phyloP scores from a whole-genome alignment of 1,140 invertebrate genomes.

The Colletes gigas region DNA sequence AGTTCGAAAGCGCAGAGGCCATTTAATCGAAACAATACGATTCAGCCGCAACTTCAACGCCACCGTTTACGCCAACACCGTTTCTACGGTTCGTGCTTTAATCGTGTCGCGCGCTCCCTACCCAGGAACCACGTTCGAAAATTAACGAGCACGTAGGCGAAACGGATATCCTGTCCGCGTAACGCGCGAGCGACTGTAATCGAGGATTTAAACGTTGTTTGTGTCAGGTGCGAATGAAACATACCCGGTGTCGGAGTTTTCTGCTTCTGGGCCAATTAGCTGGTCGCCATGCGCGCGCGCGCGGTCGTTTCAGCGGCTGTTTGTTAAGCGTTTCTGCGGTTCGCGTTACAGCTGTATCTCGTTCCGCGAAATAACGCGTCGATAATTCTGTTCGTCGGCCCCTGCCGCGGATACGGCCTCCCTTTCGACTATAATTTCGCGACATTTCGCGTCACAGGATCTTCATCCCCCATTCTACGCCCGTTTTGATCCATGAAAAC shows the following conservation, averaged over 20 bases:
- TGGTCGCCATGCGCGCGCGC: background rate
- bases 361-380: constrained; percentile 8
- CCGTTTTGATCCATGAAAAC: no score
- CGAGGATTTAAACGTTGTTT: constrained; percentile 50
- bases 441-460: no score
- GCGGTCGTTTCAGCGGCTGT: constrained; percentile 21
- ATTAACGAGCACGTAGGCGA: constrained; percentile 38
- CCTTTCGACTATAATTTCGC: no score
- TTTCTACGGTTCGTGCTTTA: constrained; percentile 3
- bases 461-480: no score
- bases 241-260: constrained; percentile 44
- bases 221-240: constrained; percentile 52
- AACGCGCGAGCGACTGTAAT: constrained; percentile 44
- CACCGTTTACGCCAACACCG: background rate
- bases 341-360: constrained; percentile 22
- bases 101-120: background rate
- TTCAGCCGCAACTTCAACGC: background rate
- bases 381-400: background rate
- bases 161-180: constrained; percentile 48
- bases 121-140: constrained; percentile 27
- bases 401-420: no score
- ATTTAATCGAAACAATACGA: background rate
- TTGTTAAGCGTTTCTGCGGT: constrained; percentile 30
- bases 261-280: constrained; percentile 46
- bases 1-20: background rate